Evolutionary conservation across 1,140 invertebrate species (phyloP), one percentile per base, ranked within the genome.

Genomic region (Lerema accius): DNA sequence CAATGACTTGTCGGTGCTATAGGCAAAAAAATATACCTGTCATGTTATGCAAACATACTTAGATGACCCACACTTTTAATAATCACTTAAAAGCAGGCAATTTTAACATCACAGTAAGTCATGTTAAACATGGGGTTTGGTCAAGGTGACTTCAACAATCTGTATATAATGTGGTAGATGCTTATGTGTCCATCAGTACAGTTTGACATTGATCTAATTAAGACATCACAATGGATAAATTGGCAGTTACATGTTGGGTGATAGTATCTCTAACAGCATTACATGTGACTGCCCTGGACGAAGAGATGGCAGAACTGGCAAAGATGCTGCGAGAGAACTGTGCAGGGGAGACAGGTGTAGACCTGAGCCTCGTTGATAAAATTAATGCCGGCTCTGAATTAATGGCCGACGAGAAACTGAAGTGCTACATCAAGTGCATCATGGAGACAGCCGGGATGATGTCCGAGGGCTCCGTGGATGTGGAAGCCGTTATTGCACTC

Each of bases 381-480:
- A 69, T 88, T 0, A 78, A 90, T 65, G 73, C 37, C 0, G 87
- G 87, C 1, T 75, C 73, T 0, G 74, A 76, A 9, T 53, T 90
- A 14, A 72, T 73, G 64, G 67, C 76, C 0, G 85, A 90, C 53
- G 61, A 45, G 0, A 80, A 80, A 50, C 71, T 90, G 4, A 87
- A 88, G 50, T 88, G 87, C 64, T 90, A 88, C 76, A 82, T 84
- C 42, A 88, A 88, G 53, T 90, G 87, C 56, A 73, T 80, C 11
- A 86, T 90, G 87, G 87, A 87, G 70, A 90, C 84, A 1, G 82
- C 80, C 0, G 85, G 87, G 4, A 88, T 90, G 84, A 67, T 90
- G 71, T 64, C 76, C 0, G 83, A 77, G 7, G 87, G 87, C 2
- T 70, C 45, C 9, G 67, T 90, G 40, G 87, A 90, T 51, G 71